phyloP scores from a whole-genome alignment of 2,888 invertebrate genomes.

The Tachina grossa region DNA sequence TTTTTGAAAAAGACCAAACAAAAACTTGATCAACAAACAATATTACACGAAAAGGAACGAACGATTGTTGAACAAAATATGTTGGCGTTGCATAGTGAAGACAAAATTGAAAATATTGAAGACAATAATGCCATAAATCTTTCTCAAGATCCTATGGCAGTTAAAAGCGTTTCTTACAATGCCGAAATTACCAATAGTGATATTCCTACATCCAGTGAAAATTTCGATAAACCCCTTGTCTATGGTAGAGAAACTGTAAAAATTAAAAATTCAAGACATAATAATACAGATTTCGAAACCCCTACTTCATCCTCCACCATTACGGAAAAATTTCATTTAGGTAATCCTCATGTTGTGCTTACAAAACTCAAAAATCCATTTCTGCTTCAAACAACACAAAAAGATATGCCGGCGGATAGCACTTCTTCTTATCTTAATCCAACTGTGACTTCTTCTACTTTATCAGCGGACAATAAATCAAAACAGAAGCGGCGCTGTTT shows the following conservation, averaged over 20 bases:
- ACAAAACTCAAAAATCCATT: constrained; percentile 38
- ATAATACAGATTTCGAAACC: constrained; percentile 30
- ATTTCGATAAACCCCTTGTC: background rate
- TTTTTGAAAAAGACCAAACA: constrained; percentile 47
- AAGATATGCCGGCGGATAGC: constrained; percentile 36
- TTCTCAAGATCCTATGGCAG: constrained; percentile 3
- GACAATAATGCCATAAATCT: background rate
- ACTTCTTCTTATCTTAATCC: constrained; percentile 38
- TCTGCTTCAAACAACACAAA: constrained; percentile 6
- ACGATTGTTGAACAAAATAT: constrained; percentile 47
- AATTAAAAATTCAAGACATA: constrained; percentile 1
- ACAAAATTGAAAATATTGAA: constrained; percentile 15
- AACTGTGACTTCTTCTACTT: constrained; percentile 46
- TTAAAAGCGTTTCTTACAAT: background rate
- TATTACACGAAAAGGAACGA: background rate
- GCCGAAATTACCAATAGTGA: background rate
- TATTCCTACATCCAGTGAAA: background rate
- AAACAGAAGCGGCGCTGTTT: constrained; percentile 40
- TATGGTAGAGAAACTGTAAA: background rate
- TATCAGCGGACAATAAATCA: constrained; percentile 30
- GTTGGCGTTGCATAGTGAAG: constrained; percentile 19
- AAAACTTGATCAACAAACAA: constrained; percentile 15
- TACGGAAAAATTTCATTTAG: constrained; percentile 45
- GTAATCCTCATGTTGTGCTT: constrained; percentile 58
- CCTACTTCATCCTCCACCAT: background rate